Evolutionary conservation across 2,888 invertebrate species (phyloP).

Genomic region (Oxyteleia sp.): DNA sequence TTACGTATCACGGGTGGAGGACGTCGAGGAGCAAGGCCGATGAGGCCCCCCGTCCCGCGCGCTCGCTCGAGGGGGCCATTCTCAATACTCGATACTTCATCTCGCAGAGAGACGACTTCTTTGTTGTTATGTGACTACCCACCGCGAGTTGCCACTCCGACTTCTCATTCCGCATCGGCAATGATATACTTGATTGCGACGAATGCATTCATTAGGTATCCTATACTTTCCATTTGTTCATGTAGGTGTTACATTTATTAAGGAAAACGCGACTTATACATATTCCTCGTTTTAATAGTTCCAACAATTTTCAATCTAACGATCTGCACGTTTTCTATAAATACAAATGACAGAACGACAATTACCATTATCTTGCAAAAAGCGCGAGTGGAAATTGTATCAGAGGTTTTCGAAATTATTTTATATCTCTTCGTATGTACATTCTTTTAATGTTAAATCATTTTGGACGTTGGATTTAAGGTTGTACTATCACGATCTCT

Average conservation of each 20-base stretch:
- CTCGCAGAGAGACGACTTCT: slow-evolving; percentile 68
- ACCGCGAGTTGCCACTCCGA: slow-evolving; percentile 69
- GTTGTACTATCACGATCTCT: too few relatives aligned
- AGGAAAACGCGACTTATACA: slow-evolving; percentile 67
- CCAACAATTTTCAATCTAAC: slow-evolving; percentile 53
- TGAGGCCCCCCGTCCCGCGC: slow-evolving; percentile 66
- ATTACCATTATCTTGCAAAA: slow-evolving; percentile 41
- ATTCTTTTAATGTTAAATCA: too few relatives aligned
- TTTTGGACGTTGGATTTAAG: too few relatives aligned
- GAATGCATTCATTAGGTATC: slow-evolving; percentile 65
- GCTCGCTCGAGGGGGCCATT: slow-evolving; percentile 69
- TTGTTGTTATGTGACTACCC: slow-evolving; percentile 68
- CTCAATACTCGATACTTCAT: slow-evolving; percentile 73
- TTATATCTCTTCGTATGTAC: too few relatives aligned
- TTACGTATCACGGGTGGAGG: slow-evolving; percentile 74
- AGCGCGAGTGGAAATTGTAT: slow-evolving; percentile 12
- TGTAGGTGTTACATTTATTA: slow-evolving; percentile 72
- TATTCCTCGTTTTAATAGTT: slow-evolving; percentile 55
- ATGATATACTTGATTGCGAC: slow-evolving; percentile 71
- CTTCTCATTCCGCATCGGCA: slow-evolving; percentile 68
- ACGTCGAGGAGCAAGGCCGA: slow-evolving; percentile 73
- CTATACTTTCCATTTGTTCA: slow-evolving; percentile 66
- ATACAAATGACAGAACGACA: slow-evolving; percentile 67
- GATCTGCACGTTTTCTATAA: slow-evolving; percentile 50
- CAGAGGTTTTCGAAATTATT: too few relatives aligned